These are phyloP conservation scores for Pristiophorus japonicus DNA, from an alignment of 2,113 vertebrate genomes.

Conservation along the genomic window DNA sequence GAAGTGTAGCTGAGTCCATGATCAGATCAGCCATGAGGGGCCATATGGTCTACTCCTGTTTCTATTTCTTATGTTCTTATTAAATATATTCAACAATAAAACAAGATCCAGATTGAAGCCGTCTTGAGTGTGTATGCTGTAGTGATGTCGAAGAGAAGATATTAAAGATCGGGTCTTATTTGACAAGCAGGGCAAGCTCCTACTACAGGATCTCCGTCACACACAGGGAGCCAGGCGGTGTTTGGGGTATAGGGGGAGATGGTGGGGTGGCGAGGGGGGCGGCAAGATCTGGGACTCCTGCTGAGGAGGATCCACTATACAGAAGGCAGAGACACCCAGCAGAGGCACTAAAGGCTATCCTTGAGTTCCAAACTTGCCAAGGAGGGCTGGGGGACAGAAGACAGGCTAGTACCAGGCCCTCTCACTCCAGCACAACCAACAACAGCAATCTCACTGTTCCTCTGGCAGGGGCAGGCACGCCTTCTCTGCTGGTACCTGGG, in stretches of 20 bases:
- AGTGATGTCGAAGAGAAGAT: too few relatives aligned
- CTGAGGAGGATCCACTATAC: too few relatives aligned
- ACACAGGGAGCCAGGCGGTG: neutral
- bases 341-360: neutral
- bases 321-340: neutral
- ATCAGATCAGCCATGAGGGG: too few relatives aligned
- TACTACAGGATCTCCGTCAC: neutral
- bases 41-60: too few relatives aligned
- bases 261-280: too few relatives aligned
- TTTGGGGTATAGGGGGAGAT: too few relatives aligned
- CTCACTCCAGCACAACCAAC: neutral
- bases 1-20: too few relatives aligned
- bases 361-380: neutral
- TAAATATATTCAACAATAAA: too few relatives aligned
- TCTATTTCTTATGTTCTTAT: too few relatives aligned
- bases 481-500: neutral
- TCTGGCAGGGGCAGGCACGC: neutral
- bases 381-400: neutral
- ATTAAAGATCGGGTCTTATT: too few relatives aligned
- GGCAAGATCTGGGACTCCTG: neutral
- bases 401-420: neutral
- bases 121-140: too few relatives aligned
- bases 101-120: too few relatives aligned
- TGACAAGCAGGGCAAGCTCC: neutral
- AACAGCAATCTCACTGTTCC: neutral